These are phyloP conservation scores for rabbit (Oryctolagus cuniculus) DNA, from an alignment of 2,113 vertebrate genomes.

Conservation along the genomic window DNA sequence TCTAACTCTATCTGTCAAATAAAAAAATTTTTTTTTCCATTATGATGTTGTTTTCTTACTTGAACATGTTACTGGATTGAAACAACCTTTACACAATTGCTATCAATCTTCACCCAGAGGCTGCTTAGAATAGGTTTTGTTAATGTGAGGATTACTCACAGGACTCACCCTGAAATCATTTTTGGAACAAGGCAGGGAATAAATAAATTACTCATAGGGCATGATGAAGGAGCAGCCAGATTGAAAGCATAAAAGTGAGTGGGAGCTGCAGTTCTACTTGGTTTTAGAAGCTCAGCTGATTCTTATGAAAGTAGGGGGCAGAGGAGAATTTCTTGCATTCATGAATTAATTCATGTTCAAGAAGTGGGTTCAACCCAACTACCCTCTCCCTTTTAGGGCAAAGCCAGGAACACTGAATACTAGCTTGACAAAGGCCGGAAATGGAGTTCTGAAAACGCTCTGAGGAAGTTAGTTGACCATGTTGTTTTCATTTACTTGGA, in stretches of 20 bases:
- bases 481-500: conserved; percentile 65
- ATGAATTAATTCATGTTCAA: background rate
- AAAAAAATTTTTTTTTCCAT: background rate
- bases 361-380: conserved; percentile 5
- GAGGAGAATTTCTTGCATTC: background rate
- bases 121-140: conserved; percentile 24
- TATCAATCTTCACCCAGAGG: background rate
- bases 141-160: conserved; percentile 9
- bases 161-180: conserved; percentile 35
- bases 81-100: background rate
- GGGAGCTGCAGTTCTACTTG: background rate
- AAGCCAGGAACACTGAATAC: background rate
- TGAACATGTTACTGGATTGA: background rate
- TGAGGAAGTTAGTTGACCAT: conserved; percentile 61
- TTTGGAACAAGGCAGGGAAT: conserved; percentile 47
- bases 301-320: background rate
- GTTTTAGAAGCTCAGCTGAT: conserved; percentile 27
- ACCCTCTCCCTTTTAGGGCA: background rate
- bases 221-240: background rate
- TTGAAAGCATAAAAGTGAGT: background rate
- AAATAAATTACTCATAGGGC: conserved; percentile 35
- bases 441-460: conserved; percentile 37
- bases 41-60: background rate
- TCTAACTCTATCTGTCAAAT: too few species aligned
- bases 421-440: conserved; percentile 61